phyloP scores from a whole-genome alignment of 2,888 invertebrate species.

The Pomacea canaliculata region DNA sequence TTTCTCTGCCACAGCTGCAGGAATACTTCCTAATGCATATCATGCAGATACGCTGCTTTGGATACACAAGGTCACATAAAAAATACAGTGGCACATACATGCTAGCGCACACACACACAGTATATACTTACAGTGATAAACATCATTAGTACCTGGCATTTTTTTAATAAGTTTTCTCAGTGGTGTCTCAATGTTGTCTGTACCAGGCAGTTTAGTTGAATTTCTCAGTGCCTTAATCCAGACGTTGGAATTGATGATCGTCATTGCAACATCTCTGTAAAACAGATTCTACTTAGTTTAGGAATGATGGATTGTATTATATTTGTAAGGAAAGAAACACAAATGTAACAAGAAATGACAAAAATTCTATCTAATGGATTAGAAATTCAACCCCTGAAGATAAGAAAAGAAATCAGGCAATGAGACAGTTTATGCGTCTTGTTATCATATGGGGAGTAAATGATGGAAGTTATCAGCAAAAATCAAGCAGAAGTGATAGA shows the following conservation, averaged over 20 bases:
- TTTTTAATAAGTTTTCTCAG: conserved; percentile 71
- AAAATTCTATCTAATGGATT: no score
- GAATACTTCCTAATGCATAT: not conserved
- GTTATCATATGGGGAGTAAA: no score
- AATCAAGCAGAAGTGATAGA: no score
- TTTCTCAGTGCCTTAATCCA: conserved; percentile 71
- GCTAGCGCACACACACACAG: not conserved
- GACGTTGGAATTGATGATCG: conserved; percentile 67
- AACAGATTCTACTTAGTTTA: not conserved
- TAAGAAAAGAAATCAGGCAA: no score
- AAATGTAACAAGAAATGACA: no score
- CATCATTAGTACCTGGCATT: conserved; percentile 69
- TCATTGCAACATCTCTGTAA: conserved; percentile 68
- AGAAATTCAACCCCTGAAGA: no score
- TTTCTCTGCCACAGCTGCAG: conserved; percentile 64
- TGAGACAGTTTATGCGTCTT: no score
- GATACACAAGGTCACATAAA: not conserved
- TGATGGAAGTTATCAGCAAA: no score
- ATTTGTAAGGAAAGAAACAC: no score
- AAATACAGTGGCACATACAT: not conserved
- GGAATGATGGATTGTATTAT: no score
- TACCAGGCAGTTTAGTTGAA: conserved; percentile 53
- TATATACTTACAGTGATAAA: no score
- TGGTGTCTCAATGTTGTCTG: conserved; percentile 69
- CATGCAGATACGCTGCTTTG: no score